Evolutionary conservation across 2,888 invertebrate genomes (phyloP).

Genomic region (Tinea semifulvella): DNA sequence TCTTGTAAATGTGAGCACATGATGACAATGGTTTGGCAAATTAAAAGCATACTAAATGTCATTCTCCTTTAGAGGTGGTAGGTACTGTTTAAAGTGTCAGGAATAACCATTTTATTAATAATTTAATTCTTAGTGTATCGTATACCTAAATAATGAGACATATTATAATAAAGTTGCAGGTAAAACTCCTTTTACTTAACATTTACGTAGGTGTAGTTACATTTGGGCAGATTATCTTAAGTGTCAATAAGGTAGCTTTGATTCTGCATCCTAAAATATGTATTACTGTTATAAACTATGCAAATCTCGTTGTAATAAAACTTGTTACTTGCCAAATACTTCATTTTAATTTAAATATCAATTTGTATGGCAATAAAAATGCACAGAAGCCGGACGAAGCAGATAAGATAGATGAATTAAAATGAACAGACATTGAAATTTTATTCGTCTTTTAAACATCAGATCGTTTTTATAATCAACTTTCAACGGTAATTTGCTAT

Average conservation of each 20-base stretch:
- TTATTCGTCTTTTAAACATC: neutral
- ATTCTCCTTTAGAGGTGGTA: constrained; percentile 1
- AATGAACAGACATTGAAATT: constrained; percentile 3
- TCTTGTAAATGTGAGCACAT: neutral
- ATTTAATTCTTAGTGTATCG: constrained; percentile 3
- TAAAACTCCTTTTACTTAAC: neutral
- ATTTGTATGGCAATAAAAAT: constrained; percentile 10
- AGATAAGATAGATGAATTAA: constrained; percentile 12
- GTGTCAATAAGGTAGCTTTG: neutral
- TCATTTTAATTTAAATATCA: neutral
- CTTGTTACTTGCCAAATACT: neutral
- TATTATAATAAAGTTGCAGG: neutral
- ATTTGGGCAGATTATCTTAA: neutral
- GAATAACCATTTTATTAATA: constrained; percentile 7
- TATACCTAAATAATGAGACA: constrained; percentile 10
- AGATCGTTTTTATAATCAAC: constrained; percentile 3
- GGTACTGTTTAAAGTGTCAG: constrained; percentile 9
- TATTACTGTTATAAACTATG: neutral
- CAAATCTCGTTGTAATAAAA: too few species aligned
- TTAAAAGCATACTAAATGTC: constrained; percentile 11
- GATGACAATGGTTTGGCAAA: constrained; percentile 5
- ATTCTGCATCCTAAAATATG: neutral
- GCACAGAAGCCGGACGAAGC: constrained; percentile 6
- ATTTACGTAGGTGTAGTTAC: neutral
- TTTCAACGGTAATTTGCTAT: constrained; percentile 10